Evolutionary conservation across 2,888 invertebrate genomes (phyloP).

Genomic region (Eupeodes luniger): DNA sequence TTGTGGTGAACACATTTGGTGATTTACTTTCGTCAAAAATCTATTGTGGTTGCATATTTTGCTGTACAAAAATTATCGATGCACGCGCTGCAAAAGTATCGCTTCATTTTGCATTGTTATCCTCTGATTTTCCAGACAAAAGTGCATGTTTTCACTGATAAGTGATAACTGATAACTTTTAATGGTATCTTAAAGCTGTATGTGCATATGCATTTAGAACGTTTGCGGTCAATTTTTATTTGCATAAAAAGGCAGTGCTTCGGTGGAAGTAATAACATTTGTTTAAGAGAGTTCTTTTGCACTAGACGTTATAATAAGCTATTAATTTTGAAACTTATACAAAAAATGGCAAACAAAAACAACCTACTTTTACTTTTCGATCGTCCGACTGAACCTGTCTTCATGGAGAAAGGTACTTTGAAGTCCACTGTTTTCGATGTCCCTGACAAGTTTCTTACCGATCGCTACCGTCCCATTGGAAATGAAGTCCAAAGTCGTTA

Average conservation of each 20-base stretch:
- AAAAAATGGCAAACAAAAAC: constrained; percentile 81
- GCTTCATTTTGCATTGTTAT: constrained; percentile 7
- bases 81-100: constrained; percentile 1
- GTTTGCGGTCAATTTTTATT: constrained; percentile 19
- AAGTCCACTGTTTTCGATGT: constrained; percentile 86
- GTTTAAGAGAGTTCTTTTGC: constrained; percentile 20
- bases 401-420: constrained; percentile 88
- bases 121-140: background rate
- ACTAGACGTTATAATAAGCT: constrained; percentile 5
- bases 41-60: background rate
- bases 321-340: background rate
- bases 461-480: constrained; percentile 84
- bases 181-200: constrained; percentile 3
- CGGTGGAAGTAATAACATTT: constrained; percentile 13
- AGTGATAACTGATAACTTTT: too few relatives aligned
- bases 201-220: background rate
- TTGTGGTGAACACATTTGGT: constrained; percentile 3
- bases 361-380: constrained; percentile 88
- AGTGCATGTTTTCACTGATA: background rate
- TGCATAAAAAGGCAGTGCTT: constrained; percentile 48
- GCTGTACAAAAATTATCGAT: constrained; percentile 5
- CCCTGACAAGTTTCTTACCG: constrained; percentile 86
- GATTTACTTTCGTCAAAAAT: background rate
- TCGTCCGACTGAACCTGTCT: constrained; percentile 89
- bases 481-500: constrained; percentile 85